These are phyloP conservation scores for Pherbina coryleti DNA, from an alignment of 2,888 invertebrate species.

Conservation along the genomic window DNA sequence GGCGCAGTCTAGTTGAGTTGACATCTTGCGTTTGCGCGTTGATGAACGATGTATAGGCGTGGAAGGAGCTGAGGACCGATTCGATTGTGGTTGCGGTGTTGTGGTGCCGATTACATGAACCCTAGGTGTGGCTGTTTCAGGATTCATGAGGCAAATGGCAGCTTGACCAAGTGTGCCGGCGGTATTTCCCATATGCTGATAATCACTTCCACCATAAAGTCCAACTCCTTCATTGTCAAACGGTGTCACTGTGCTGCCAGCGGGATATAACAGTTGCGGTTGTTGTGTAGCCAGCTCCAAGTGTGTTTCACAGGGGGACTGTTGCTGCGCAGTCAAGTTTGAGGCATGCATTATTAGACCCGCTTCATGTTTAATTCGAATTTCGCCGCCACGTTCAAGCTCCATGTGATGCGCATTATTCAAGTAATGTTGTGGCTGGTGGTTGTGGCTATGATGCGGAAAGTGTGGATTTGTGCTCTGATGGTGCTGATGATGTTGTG, in stretches of 20 bases:
- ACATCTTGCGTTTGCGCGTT: slow-evolving; percentile 65
- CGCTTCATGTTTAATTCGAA: slow-evolving; percentile 60
- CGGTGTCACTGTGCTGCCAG: slow-evolving; percentile 25
- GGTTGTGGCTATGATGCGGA: slow-evolving; percentile 33
- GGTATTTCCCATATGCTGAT: slow-evolving; percentile 50
- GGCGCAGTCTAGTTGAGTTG: slow-evolving; percentile 62
- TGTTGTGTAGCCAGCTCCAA: not conserved
- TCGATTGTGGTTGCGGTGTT: slow-evolving; percentile 51
- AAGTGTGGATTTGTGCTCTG: slow-evolving; percentile 44
- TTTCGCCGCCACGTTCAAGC: slow-evolving; percentile 16
- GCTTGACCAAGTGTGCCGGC: slow-evolving; percentile 42
- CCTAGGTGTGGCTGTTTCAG: slow-evolving; percentile 37
- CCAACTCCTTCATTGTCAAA: slow-evolving; percentile 45
- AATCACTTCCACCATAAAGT: slow-evolving; percentile 53
- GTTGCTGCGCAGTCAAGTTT: slow-evolving; percentile 51
- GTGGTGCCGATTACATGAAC: slow-evolving; percentile 64
- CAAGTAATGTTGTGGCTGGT: slow-evolving; percentile 45
- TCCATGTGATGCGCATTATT: slow-evolving; percentile 46
- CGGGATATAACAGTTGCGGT: slow-evolving; percentile 39
- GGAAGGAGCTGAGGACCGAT: slow-evolving; percentile 58
- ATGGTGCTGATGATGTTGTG: slow-evolving; percentile 52
- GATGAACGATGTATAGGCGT: slow-evolving; percentile 58
- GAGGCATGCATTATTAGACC: slow-evolving; percentile 59
- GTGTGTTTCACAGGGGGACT: slow-evolving; percentile 26
- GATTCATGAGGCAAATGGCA: slow-evolving; percentile 54